Evolutionary conservation across 2,797 vertebrate species (phyloP), one percentile per base, ranked within the genome.

Genomic region (Acridotheres tristis): DNA sequence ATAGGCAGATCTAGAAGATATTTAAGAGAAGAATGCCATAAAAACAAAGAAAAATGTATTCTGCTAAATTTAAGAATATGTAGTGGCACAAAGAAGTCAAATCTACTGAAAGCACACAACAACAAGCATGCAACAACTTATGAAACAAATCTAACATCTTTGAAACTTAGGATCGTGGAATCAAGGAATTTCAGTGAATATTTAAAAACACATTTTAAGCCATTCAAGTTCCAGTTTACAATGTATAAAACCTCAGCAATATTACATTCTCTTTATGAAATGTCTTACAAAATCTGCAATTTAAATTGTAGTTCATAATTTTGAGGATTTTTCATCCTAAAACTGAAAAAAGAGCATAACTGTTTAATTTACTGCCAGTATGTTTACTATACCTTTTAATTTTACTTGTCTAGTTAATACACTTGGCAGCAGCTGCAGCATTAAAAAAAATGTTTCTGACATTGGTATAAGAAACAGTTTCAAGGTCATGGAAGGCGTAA

Each of bases 401-500:
- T 86, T 68, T 51, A 45, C 34, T 76, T 62, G 4, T 59, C 13
- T 76, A 32, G 10, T 47, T 19, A 54, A 21, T 27, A 53, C 27
- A 26, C 2, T 63, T 86, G 9, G 34, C 34, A 36, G 16, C 22
- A 78, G 27, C 30, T 42, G 38, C 17, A 73, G 15, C 74, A 74
- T 51, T 32, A 4, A 40, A 45, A 47, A 32, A 72, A 14, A 38
- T 16, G 4, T 40, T 80, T 58, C 36, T 69, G 13, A 17, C 50
- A 13, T 45, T 47, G 54, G 16, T 62, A 42, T 34, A n/a, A 53
- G 32, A 81, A 94, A 71, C 14, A 26, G 20, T 82, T 90, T 97
- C 96, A 98, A 98, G 97, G 98, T 97, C 97, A 95, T 73, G 43
- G 38, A 86, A 89, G 61, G 71, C 88, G 40, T 42, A 61, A 92